Conservation (phyloP, 23 tunicate genomes). For the Phallusia fumigata region DNA sequence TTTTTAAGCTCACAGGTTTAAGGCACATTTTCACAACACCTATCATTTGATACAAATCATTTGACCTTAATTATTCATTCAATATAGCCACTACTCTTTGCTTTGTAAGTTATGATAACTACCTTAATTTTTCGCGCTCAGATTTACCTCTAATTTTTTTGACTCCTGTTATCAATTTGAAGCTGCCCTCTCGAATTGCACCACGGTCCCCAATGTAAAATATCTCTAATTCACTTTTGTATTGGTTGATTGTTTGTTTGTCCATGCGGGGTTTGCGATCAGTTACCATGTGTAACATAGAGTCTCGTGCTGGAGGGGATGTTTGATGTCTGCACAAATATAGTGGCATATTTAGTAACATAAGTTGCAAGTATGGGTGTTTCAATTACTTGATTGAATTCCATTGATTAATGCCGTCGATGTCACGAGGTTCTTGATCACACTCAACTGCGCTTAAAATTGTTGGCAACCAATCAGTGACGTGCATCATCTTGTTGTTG, state of each 20-base stretch:
- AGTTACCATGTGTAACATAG: background rate
- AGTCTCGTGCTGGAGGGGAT: background rate
- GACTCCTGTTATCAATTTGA: background rate
- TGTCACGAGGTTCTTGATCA: background rate
- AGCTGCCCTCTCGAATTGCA: background rate
- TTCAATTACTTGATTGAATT: background rate
- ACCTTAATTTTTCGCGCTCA: too few species aligned
- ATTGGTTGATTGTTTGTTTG: background rate
- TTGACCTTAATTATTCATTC: too few species aligned
- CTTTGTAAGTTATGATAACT: too few species aligned
- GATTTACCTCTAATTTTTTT: background rate
- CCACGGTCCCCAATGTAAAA: background rate
- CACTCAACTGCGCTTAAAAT: background rate
- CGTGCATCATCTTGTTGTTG: constrained; percentile 2
- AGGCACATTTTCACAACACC: too few species aligned
- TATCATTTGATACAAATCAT: too few species aligned
- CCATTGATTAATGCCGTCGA: background rate
- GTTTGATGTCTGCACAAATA: background rate
- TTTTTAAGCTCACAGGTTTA: too few species aligned
- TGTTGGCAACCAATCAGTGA: constrained; percentile 9
- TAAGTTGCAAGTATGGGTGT: background rate
- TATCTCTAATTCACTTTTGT: background rate
- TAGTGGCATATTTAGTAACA: background rate
- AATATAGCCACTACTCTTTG: too few species aligned
- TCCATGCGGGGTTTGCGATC: background rate